Conservation (phyloP, 2,888 invertebrate genomes). For the Ypsolopha scabrella region DNA sequence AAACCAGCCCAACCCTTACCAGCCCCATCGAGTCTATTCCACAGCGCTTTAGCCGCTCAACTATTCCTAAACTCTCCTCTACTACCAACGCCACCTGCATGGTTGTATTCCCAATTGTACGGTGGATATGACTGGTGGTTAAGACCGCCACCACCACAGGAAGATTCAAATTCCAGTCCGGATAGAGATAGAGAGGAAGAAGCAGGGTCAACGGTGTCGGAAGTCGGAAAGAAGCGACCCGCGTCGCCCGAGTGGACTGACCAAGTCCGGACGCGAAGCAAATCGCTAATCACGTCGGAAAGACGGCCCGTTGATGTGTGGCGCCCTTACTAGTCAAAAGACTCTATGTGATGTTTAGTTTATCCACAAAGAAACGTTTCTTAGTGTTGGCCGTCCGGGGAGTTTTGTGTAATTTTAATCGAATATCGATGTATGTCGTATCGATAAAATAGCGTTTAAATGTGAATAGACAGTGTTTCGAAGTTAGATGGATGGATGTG, state of each 20-base stretch:
- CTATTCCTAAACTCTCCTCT: slow-evolving; percentile 81
- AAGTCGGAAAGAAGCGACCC: slow-evolving; percentile 59
- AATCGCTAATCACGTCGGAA: slow-evolving; percentile 51
- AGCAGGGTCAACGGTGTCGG: slow-evolving; percentile 37
- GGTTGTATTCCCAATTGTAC: slow-evolving; percentile 83
- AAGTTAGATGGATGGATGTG: slow-evolving; percentile 64
- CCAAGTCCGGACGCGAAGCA: slow-evolving; percentile 52
- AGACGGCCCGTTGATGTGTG: slow-evolving; percentile 78
- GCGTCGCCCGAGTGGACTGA: slow-evolving; percentile 67
- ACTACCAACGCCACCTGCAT: slow-evolving; percentile 81
- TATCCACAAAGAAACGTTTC: not conserved
- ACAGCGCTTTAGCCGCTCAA: slow-evolving; percentile 72
- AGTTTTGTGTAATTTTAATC: not conserved
- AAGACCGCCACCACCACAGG: slow-evolving; percentile 49
- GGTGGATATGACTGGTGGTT: slow-evolving; percentile 80
- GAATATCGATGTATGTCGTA: not conserved
- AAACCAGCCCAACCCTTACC: slow-evolving; percentile 59
- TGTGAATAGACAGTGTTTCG: slow-evolving; percentile 53
- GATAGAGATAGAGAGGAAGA: slow-evolving; percentile 55
- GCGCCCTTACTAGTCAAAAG: slow-evolving; percentile 75
- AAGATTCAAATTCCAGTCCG: slow-evolving; percentile 52
- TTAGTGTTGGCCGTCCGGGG: too few relatives aligned
- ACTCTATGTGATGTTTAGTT: not conserved
- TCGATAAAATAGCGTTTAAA: slow-evolving; percentile 35
- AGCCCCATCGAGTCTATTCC: slow-evolving; percentile 61